Conservation (phyloP, 1,140 invertebrate species). For the Augochlora pura region DNA sequence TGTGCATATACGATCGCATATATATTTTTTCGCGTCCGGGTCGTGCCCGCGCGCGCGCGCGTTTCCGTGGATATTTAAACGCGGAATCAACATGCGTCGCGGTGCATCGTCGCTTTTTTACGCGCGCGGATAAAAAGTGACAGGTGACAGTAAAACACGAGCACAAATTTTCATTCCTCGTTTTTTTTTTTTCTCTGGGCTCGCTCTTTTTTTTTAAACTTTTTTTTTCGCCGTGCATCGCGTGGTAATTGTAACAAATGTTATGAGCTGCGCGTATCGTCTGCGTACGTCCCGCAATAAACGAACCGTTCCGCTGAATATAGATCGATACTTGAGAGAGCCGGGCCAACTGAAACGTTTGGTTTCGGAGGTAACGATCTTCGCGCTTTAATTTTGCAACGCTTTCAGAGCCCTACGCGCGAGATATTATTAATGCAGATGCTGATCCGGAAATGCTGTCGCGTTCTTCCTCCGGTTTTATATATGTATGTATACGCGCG, state of each 20-base stretch:
- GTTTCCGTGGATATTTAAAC: constrained; percentile 35
- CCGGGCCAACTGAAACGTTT: neutral
- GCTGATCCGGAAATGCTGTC: too few species aligned
- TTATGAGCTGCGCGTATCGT: constrained; percentile 17
- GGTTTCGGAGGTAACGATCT: neutral
- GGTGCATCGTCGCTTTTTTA: constrained; percentile 45
- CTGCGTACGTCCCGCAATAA: constrained; percentile 1
- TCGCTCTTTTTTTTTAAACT: neutral
- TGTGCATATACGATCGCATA: neutral
- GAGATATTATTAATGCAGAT: too few species aligned
- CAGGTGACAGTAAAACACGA: constrained; percentile 41
- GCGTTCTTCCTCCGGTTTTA: too few species aligned
- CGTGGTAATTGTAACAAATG: constrained; percentile 42
- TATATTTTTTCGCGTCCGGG: neutral
- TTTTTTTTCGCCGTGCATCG: neutral
- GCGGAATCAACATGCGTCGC: constrained; percentile 41
- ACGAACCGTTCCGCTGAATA: constrained; percentile 3
- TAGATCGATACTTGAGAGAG: constrained; percentile 11
- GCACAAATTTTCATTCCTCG: constrained; percentile 38
- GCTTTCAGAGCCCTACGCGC: too few species aligned
- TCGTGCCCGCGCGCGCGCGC: neutral
- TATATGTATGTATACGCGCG: too few species aligned
- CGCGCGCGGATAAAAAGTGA: constrained; percentile 42
- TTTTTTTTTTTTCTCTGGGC: neutral
- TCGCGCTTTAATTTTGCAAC: neutral